Base-by-base conservation (phyloP, 2,888 invertebrate genomes). In the Augiades crinisus region DNA sequence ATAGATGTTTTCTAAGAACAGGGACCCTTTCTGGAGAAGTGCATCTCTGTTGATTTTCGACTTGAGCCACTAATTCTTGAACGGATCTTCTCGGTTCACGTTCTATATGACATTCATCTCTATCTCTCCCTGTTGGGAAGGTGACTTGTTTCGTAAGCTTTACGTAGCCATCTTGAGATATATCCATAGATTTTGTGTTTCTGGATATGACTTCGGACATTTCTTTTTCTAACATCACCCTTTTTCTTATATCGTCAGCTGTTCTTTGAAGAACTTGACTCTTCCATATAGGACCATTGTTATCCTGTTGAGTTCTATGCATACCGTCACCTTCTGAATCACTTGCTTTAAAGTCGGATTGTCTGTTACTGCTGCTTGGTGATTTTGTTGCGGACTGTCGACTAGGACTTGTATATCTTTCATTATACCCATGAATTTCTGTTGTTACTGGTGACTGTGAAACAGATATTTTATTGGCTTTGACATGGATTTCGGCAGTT, bases 41-140 rank as follows among this genome's bases (percentile, higher is more conserved):
- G 65, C 81, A 65, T 68, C 84, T 69, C 51, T 87, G 84, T 45
- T 91, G 80, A 19, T 83, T 85, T 70, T 93, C 93, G 6, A 92
- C 91, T 67, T 91, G 89, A 1, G 92, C 92, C 16, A 93, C 92
- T 60, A 93, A 74, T 65, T 93, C 92, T 63, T 92, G 93, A 0
- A 93, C 93, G 0, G 92, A 91, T 60, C 87, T 91, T 36, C 92
- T 81, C 1, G 83, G 82, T 43, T 81, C 81, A 55, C 80, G 79
- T 43, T 74, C 78, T 14, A 74, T 62, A 31, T 61, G 61, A 31
- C 58, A 70, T 16, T 77, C 76, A 45, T 71, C 72, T 46, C 62
- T 62, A n/a, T n/a, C n/a, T n/a, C n/a, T n/a, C n/a, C n/a, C n/a
- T 3, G 47, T 13, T 5, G 61, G 57, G 58, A 75, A 75, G 45